Percentiles rank a stretch among this genome's conserved stretches.
Evolutionary conservation across 2,888 invertebrate genomes (phyloP).

Genomic region (Lasioglossum malachurum): DNA sequence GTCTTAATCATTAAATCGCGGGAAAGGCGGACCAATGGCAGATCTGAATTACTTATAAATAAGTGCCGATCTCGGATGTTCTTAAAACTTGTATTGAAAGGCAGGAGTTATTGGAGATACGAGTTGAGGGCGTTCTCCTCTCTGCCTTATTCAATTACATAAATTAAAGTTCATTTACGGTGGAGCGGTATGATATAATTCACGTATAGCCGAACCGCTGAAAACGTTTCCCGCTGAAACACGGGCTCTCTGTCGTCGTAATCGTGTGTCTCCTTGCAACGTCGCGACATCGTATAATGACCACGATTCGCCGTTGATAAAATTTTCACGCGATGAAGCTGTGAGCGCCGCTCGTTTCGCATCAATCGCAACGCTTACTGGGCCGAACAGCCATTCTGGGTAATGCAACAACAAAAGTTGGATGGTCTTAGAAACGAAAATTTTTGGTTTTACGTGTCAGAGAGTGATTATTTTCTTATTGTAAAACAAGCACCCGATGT

Average conservation of each 20-base stretch:
- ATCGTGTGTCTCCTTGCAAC: slow-evolving; percentile 11
- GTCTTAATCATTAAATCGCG: slow-evolving; percentile 47
- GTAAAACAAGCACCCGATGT: too few relatives aligned
- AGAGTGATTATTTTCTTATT: not conserved
- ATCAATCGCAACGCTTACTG: not conserved
- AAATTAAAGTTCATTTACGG: slow-evolving; percentile 62
- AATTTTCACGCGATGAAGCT: not conserved
- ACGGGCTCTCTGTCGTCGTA: slow-evolving; percentile 5
- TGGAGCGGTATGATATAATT: slow-evolving; percentile 36
- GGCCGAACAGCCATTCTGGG: not conserved
- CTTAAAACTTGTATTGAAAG: slow-evolving; percentile 57
- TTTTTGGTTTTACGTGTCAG: not conserved
- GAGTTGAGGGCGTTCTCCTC: slow-evolving; percentile 34
- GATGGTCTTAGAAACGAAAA: not conserved
- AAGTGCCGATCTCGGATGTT: slow-evolving; percentile 64
- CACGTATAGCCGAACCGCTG: slow-evolving; percentile 26
- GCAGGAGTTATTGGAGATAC: slow-evolving; percentile 50
- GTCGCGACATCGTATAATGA: not conserved
- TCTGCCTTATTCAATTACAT: slow-evolving; percentile 53
- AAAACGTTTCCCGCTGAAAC: not conserved
- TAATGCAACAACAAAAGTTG: not conserved
- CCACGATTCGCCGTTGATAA: not conserved
- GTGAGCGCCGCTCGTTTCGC: not conserved
- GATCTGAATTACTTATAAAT: slow-evolving; percentile 69
- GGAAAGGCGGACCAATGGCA: slow-evolving; percentile 24